Conservation (phyloP, 2,888 invertebrate genomes). For the Ametastegia equiseti region DNA sequence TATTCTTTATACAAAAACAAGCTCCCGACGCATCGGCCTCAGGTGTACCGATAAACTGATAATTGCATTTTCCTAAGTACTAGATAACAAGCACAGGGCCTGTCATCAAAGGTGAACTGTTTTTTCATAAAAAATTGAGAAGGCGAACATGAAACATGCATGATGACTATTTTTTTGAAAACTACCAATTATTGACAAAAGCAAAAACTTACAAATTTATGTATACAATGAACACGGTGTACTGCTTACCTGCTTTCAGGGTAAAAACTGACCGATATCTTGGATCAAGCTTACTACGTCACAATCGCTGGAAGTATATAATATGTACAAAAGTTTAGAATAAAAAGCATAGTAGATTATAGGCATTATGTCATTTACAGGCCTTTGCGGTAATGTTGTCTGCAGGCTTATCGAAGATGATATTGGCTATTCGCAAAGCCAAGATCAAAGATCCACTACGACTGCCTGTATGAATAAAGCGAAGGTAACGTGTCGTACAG, state of each 20-base stretch:
- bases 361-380: not conserved
- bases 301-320: slow-evolving; percentile 9
- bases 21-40: not conserved
- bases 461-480: too few relatives aligned
- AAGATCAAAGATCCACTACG: not conserved
- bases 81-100: not conserved
- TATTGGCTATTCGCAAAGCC: not conserved
- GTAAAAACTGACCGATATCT: not conserved
- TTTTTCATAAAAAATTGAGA: too few relatives aligned
- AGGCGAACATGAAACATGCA: too few relatives aligned
- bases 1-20: not conserved
- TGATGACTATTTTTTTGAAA: not conserved
- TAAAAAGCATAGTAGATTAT: not conserved
- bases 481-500: too few relatives aligned
- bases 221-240: not conserved
- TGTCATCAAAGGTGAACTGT: not conserved
- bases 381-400: not conserved
- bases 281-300: not conserved
- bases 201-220: not conserved
- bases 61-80: not conserved
- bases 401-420: not conserved
- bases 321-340: slow-evolving; percentile 11
- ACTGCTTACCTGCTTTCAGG: slow-evolving; percentile 7
- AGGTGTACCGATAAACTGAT: not conserved
- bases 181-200: not conserved